Conservation (phyloP, 64 coral and sea anemone genomes). For the Dendronephthya gigantea region DNA sequence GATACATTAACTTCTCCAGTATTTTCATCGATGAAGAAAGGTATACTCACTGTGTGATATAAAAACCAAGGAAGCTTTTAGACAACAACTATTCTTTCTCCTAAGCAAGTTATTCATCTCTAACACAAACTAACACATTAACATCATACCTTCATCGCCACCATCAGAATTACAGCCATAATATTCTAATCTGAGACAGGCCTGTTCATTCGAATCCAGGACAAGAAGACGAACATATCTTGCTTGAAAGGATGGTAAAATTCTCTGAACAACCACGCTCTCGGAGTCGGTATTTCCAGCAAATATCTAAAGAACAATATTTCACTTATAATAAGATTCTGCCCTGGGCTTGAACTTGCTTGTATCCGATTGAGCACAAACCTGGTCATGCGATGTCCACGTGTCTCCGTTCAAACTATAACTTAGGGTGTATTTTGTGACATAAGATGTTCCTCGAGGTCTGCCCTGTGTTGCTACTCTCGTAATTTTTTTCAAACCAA, state of each 20-base stretch:
- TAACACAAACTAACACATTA: not conserved
- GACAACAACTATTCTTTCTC: not conserved
- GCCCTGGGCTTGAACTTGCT: too few species aligned
- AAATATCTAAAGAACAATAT: conserved; percentile 38
- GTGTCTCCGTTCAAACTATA: conserved; percentile 50
- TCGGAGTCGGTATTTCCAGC: conserved; percentile 49
- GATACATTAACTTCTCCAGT: conserved; percentile 66
- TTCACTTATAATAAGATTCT: too few species aligned
- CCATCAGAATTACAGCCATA: conserved; percentile 90
- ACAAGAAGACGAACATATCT: conserved; percentile 75
- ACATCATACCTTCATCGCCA: conserved; percentile 57
- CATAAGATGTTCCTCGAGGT: conserved; percentile 60
- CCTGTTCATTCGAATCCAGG: conserved; percentile 44
- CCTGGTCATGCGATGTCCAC: conserved; percentile 42
- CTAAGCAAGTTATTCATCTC: too few species aligned
- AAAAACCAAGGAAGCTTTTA: not conserved
- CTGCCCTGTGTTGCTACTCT: conserved; percentile 65
- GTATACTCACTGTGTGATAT: conserved; percentile 57
- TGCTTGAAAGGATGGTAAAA: conserved; percentile 79
- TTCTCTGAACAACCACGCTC: conserved; percentile 28
- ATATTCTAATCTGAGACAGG: conserved; percentile 65
- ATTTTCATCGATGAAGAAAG: conserved; percentile 66
- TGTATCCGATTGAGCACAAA: not conserved
- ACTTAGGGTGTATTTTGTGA: conserved; percentile 48
- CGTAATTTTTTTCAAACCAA: conserved; percentile 68